phyloP scores from a whole-genome alignment of 1,140 invertebrate species.

The Drosophila jambulina region DNA sequence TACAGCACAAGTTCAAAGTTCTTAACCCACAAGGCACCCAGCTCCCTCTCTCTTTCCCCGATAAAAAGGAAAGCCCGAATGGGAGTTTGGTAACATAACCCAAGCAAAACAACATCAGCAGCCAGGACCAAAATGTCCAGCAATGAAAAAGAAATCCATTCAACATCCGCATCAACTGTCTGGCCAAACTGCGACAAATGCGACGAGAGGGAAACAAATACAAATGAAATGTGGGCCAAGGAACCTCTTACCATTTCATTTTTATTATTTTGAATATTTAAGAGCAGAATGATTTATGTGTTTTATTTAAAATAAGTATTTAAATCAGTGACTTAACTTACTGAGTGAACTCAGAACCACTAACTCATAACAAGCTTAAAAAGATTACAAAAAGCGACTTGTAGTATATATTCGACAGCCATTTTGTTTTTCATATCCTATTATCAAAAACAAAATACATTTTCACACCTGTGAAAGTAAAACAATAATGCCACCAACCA shows the following conservation, averaged over 20 bases:
- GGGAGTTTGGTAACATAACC: conserved; percentile 50
- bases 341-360: not conserved
- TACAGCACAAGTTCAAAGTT: conserved; percentile 77
- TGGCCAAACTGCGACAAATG: conserved; percentile 56
- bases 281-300: not conserved
- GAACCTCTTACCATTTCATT: conserved; percentile 30
- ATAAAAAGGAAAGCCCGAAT: conserved; percentile 28
- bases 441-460: not conserved
- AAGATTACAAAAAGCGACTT: not conserved
- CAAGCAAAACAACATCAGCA: conserved; percentile 26
- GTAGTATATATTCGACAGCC: not conserved
- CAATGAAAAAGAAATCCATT: conserved; percentile 51
- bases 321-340: not conserved
- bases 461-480: not conserved
- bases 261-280: conserved; percentile 10
- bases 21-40: conserved; percentile 56
- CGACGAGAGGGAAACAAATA: conserved; percentile 49
- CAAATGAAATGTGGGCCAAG: conserved; percentile 58
- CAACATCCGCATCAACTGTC: conserved; percentile 48
- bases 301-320: not conserved
- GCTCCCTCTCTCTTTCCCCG: conserved; percentile 1
- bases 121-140: conserved; percentile 26
- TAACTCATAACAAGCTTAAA: not conserved
- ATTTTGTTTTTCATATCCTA: not conserved
- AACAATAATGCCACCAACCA: conserved; percentile 7